phyloP scores from a whole-genome alignment of 2,888 invertebrate genomes.

The Heliconius ismenius region DNA sequence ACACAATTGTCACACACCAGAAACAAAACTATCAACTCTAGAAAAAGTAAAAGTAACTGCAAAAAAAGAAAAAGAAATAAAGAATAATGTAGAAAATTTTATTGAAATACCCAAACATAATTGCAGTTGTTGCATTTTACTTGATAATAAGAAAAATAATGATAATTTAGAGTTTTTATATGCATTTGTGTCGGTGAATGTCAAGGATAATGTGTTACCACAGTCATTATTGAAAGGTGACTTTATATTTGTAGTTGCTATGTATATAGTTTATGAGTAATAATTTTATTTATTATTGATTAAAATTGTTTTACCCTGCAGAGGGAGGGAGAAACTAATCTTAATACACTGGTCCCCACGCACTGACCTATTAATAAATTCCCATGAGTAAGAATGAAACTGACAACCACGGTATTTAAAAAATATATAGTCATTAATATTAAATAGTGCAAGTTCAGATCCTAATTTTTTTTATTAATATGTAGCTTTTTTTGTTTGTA shows the following conservation, averaged over 20 bases:
- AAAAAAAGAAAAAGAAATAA: constrained; percentile 10
- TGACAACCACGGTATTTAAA: too few relatives aligned
- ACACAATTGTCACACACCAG: constrained; percentile 55
- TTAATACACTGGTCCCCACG: background rate
- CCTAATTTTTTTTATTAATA: background rate
- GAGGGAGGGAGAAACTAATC: background rate
- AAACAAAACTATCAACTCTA: constrained; percentile 44
- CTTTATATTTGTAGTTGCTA: background rate
- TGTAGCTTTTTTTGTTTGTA: constrained; percentile 49
- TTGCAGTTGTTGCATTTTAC: constrained; percentile 59
- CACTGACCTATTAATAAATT: too few relatives aligned
- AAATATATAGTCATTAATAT: too few relatives aligned
- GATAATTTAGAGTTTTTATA: constrained; percentile 65
- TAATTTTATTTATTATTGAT: background rate
- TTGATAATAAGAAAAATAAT: constrained; percentile 42
- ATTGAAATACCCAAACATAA: constrained; percentile 42
- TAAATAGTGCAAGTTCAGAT: background rate
- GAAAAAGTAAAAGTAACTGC: background rate
- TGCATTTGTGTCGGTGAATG: constrained; percentile 70
- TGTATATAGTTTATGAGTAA: background rate
- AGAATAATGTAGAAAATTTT: constrained; percentile 23
- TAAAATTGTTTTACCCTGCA: background rate
- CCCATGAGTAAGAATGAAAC: too few relatives aligned
- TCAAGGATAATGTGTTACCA: constrained; percentile 69
- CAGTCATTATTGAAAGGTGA: constrained; percentile 69